A percentile compares a stretch with the other conserved stretches of the same genome.
phyloP scores from a whole-genome alignment of 1,140 invertebrate genomes.

The Hyles vespertilio region DNA sequence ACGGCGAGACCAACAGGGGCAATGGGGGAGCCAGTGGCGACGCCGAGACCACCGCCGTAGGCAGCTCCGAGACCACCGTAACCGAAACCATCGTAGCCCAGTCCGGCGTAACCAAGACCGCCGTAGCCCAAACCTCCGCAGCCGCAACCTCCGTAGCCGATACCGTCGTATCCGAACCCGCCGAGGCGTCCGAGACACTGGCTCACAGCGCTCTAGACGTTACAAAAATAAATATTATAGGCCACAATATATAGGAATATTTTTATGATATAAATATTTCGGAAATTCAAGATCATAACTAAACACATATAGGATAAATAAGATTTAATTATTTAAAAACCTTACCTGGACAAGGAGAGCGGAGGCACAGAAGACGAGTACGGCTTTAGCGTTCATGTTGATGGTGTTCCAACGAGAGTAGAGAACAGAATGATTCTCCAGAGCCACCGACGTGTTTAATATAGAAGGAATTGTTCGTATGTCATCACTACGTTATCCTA shows the following conservation, averaged over 20 bases:
- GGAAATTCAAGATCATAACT: too few relatives aligned
- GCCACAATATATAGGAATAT: background rate
- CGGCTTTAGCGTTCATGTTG: conserved; percentile 10
- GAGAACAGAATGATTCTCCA: too few relatives aligned
- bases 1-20: conserved; percentile 3
- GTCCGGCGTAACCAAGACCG: background rate
- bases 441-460: too few relatives aligned
- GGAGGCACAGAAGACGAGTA: conserved; percentile 2
- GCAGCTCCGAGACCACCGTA: background rate
- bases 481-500: too few relatives aligned
- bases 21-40: conserved; percentile 6
- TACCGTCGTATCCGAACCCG: background rate
- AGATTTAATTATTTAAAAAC: background rate
- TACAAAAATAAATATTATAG: background rate
- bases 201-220: conserved; percentile 1
- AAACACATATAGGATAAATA: too few relatives aligned
- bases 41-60: conserved; percentile 22
- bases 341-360: conserved; percentile 8
- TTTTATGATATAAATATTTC: background rate
- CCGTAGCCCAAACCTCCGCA: background rate
- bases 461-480: too few relatives aligned
- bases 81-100: background rate
- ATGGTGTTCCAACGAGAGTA: background rate
- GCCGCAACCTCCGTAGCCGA: conserved; percentile 1
- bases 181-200: conserved; percentile 1